phyloP scores from a whole-genome alignment of 2,113 vertebrate species.

The Procavia capensis region DNA sequence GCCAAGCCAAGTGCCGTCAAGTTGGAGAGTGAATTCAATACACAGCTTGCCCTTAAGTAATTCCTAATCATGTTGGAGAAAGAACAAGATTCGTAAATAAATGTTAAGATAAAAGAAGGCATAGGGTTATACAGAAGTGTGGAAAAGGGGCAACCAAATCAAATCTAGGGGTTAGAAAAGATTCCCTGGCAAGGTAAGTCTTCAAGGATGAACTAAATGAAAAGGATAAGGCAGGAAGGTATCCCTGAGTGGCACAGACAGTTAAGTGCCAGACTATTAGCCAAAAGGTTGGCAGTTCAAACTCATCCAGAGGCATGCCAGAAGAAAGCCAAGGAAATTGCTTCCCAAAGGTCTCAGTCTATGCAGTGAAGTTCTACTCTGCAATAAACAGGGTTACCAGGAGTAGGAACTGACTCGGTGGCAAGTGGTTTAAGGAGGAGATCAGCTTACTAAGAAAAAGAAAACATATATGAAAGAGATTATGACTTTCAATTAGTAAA shows the following conservation, averaged over 20 bases:
- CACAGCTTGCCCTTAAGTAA: background rate
- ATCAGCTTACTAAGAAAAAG: background rate
- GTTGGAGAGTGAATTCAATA: background rate
- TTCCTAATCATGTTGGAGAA: background rate
- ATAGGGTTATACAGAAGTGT: background rate
- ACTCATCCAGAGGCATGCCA: background rate
- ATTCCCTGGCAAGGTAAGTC: background rate
- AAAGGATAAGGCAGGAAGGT: background rate
- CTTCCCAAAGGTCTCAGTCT: background rate
- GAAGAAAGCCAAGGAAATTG: background rate
- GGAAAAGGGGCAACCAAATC: background rate
- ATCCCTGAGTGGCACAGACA: too few relatives aligned
- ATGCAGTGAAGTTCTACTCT: background rate
- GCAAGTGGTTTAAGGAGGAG: background rate
- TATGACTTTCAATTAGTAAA: background rate
- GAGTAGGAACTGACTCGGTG: background rate
- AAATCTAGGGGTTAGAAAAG: background rate
- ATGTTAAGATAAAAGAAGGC: conserved; percentile 1
- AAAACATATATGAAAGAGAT: background rate
- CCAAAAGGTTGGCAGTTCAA: background rate
- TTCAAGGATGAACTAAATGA: conserved; percentile 30
- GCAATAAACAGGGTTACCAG: background rate
- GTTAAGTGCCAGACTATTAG: background rate
- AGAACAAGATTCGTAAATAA: conserved; percentile 1
- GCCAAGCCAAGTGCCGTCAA: too few relatives aligned